A percentile compares a stretch with the other conserved stretches of the same genome.
Conservation (phyloP, 2,888 invertebrate genomes). For the Lucinisca nassula region DNA sequence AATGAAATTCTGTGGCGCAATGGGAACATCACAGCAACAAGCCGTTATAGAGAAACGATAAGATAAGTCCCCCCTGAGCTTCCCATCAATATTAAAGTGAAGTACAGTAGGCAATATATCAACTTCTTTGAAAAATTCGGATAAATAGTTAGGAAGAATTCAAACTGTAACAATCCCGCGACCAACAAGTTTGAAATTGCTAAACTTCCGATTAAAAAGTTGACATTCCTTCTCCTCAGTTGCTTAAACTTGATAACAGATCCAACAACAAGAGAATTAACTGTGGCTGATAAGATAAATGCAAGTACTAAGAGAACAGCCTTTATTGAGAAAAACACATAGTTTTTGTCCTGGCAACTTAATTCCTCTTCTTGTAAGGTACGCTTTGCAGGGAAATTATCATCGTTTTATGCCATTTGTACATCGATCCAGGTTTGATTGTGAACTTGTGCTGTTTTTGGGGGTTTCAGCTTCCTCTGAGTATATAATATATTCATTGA, state of each 20-base stretch:
- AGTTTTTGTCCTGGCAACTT: too few relatives aligned
- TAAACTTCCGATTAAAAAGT: slow-evolving; percentile 4
- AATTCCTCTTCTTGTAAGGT: too few relatives aligned
- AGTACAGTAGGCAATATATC: background rate
- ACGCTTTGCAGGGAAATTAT: too few relatives aligned
- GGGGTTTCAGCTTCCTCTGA: too few relatives aligned
- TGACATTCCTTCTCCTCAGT: background rate
- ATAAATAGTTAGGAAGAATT: background rate
- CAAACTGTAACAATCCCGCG: background rate
- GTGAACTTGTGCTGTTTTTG: too few relatives aligned
- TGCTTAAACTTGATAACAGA: background rate
- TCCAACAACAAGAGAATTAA: background rate
- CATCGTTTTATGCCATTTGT: too few relatives aligned
- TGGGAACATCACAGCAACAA: background rate
- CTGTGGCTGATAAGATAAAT: background rate
- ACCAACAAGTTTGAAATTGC: background rate
- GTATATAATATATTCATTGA: too few relatives aligned
- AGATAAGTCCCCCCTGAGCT: background rate
- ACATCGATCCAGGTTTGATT: too few relatives aligned
- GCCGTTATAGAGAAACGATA: background rate
- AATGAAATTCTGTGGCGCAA: background rate
- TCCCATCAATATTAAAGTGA: background rate
- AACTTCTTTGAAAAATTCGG: background rate
- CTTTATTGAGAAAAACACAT: too few relatives aligned
- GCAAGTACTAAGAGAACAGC: too few relatives aligned